Evolutionary conservation across 2,113 vertebrate species (phyloP).

Genomic region (Paramormyrops kingsleyae): DNA sequence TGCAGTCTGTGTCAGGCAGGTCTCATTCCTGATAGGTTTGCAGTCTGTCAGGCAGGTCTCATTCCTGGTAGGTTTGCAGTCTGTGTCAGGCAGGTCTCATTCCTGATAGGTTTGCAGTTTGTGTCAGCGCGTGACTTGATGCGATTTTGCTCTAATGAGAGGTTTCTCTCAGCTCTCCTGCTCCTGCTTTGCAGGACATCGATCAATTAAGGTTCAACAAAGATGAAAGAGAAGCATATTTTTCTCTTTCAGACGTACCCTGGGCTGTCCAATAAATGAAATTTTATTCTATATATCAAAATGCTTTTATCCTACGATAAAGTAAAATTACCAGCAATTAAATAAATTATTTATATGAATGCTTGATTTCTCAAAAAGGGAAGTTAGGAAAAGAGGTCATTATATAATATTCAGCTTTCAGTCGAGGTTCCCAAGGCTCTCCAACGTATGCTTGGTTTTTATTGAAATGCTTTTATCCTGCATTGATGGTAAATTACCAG

Average conservation of each 20-base stretch:
- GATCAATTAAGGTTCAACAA: neutral
- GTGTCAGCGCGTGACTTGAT: neutral
- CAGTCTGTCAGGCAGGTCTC: too few relatives aligned
- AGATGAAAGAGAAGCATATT: neutral
- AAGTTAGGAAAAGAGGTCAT: neutral
- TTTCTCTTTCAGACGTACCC: neutral
- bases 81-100: neutral
- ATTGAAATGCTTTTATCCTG: neutral
- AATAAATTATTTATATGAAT: neutral
- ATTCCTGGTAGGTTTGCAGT: too few relatives aligned
- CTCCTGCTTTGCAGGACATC: neutral
- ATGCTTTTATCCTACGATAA: neutral
- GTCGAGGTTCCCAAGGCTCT: too few relatives aligned
- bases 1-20: too few relatives aligned
- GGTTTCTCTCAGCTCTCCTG: neutral
- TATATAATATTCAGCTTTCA: neutral
- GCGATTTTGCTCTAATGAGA: neutral
- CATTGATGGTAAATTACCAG: neutral
- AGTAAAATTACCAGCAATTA: neutral
- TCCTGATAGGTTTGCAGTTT: neutral
- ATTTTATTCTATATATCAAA: neutral
- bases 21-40: too few relatives aligned
- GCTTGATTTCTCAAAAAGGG: neutral
- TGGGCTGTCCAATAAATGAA: neutral
- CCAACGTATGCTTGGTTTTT: neutral